phyloP scores from a whole-genome alignment of 2,113 vertebrate species.

The Camelus bactrianus region DNA sequence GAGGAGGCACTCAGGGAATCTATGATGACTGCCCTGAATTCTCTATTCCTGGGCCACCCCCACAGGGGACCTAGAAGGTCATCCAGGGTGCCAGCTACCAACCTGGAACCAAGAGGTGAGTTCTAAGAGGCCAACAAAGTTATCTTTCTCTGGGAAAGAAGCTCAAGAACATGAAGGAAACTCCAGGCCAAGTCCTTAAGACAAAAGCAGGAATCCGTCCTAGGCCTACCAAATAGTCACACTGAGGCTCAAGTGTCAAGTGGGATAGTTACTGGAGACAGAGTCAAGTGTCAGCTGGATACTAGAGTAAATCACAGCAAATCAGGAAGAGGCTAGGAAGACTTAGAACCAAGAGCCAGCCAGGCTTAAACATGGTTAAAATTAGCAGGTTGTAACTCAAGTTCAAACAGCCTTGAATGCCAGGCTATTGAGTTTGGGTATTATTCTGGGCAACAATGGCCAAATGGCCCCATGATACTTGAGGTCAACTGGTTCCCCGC shows the following conservation, averaged over 20 bases:
- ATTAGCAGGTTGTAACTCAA: not conserved
- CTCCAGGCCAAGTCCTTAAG: not conserved
- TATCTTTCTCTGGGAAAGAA: not conserved
- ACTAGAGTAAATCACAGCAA: not conserved
- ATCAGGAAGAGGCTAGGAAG: not conserved
- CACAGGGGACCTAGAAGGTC: not conserved
- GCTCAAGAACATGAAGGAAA: not conserved
- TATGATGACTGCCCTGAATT: not conserved
- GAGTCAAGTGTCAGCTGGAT: not conserved
- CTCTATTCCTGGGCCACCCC: not conserved
- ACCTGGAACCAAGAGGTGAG: not conserved
- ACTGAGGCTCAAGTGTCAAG: not conserved
- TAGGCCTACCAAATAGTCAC: not conserved
- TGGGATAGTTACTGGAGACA: not conserved
- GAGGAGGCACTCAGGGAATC: not conserved
- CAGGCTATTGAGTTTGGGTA: not conserved
- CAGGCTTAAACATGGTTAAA: not conserved
- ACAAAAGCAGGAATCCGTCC: not conserved
- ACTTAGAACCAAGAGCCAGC: not conserved
- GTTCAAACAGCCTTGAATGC: not conserved
- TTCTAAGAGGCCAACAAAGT: not conserved
- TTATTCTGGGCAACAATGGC: not conserved
- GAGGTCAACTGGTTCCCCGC: not conserved
- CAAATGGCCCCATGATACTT: not conserved
- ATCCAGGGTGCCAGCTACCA: not conserved